Evolutionary conservation across 2,888 invertebrate species (phyloP).

Genomic region (Apamea crenata): DNA sequence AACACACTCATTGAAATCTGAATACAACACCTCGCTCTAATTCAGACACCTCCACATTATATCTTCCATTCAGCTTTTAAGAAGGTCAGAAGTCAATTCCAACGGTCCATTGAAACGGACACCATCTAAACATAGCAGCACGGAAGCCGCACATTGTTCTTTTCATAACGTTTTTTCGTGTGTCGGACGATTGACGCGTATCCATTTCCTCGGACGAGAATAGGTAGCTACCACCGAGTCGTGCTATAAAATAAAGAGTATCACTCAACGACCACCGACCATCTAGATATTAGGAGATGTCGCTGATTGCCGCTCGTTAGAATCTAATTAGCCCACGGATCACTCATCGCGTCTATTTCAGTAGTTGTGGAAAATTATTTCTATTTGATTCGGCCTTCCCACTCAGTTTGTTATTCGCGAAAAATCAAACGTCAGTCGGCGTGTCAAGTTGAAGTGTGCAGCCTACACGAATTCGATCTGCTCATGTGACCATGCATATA

Average conservation of each 20-base stretch:
- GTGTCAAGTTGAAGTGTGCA: conserved; percentile 48
- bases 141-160: conserved; percentile 85
- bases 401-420: conserved; percentile 72
- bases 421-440: conserved; percentile 65
- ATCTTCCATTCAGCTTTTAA: conserved; percentile 51
- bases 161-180: conserved; percentile 78
- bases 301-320: conserved; percentile 88
- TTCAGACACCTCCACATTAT: conserved; percentile 13
- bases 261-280: conserved; percentile 83
- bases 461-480: conserved; percentile 57
- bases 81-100: conserved; percentile 68
- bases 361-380: conserved; percentile 81
- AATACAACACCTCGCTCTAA: conserved; percentile 1
- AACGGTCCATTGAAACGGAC: conserved; percentile 76
- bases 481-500: conserved; percentile 43
- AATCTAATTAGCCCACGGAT: conserved; percentile 88
- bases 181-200: conserved; percentile 86
- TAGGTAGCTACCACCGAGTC: conserved; percentile 79
- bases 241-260: conserved; percentile 88
- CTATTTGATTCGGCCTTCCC: conserved; percentile 74
- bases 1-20: conserved; percentile 3
- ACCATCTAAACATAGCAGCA: conserved; percentile 81
- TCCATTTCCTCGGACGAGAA: conserved; percentile 88
- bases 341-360: conserved; percentile 87
- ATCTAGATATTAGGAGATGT: conserved; percentile 85